Percentiles rank a stretch among this genome's conserved stretches.
Conservation (phyloP, 2,113 vertebrate species). For the Elanoides forficatus region DNA sequence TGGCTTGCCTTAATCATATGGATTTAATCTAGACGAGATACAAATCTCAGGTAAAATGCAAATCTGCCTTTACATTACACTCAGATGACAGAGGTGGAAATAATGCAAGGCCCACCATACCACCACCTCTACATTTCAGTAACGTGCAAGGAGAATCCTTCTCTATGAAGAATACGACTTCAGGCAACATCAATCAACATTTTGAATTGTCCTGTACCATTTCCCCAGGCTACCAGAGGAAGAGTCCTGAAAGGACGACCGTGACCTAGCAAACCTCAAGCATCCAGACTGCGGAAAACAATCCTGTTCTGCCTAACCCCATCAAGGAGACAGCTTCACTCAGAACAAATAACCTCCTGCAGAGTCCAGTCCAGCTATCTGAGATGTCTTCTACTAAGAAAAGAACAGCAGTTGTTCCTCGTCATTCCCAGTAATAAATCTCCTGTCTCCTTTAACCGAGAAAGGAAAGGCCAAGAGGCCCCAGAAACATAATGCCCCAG, state of each 20-base stretch:
- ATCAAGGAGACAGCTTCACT: background rate
- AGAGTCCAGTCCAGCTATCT: background rate
- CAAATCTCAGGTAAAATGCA: background rate
- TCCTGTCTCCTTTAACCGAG: background rate
- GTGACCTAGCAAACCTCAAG: fast-evolving
- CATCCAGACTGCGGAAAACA: background rate
- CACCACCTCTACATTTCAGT: background rate
- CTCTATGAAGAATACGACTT: background rate
- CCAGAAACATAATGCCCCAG: background rate
- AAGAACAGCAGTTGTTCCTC: background rate
- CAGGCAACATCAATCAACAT: fast-evolving
- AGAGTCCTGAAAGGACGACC: too few relatives aligned
- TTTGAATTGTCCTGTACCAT: background rate
- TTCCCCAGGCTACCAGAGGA: background rate
- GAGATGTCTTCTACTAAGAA: background rate
- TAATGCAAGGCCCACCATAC: background rate
- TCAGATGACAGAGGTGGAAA: background rate
- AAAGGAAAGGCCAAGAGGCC: background rate
- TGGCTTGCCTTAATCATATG: background rate
- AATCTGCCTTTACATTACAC: fast-evolving
- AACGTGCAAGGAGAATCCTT: fast-evolving
- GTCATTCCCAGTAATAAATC: background rate
- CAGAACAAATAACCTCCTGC: background rate
- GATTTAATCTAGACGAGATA: background rate
- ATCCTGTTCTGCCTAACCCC: background rate